Conservation (phyloP, 2,888 invertebrate genomes). For the Pyrocoelia pectoralis region DNA sequence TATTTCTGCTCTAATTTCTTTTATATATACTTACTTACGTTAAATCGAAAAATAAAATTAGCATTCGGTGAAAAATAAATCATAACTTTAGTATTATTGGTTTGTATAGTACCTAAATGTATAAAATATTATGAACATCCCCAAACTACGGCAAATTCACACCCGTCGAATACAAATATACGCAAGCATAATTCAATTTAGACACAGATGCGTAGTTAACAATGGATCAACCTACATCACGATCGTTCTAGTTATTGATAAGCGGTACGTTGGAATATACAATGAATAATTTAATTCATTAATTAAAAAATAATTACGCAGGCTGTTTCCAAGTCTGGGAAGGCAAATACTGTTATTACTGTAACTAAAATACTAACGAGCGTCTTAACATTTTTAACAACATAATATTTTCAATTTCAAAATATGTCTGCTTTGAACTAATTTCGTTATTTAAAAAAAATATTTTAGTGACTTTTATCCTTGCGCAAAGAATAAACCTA, state of each 20-base stretch:
- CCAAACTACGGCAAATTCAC: conserved; percentile 21
- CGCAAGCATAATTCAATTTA: conserved; percentile 36
- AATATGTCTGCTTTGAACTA: too few relatives aligned
- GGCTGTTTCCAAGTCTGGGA: neutral
- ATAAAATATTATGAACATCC: conserved; percentile 13
- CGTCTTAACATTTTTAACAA: too few relatives aligned
- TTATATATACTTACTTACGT: neutral
- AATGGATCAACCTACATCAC: conserved; percentile 30
- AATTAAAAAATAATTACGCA: neutral
- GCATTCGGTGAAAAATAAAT: neutral
- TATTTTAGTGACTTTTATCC: too few relatives aligned
- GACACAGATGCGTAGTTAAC: conserved; percentile 38
- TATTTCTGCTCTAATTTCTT: neutral
- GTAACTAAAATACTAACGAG: too few relatives aligned
- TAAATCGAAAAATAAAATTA: conserved; percentile 16
- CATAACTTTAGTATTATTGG: neutral
- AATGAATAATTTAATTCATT: conserved; percentile 1
- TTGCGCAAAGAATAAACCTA: too few relatives aligned
- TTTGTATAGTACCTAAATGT: conserved; percentile 1
- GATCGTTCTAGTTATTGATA: conserved; percentile 22
- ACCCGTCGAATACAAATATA: conserved; percentile 36
- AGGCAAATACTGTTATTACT: too few relatives aligned
- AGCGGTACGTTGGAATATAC: conserved; percentile 12
- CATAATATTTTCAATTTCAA: too few relatives aligned
- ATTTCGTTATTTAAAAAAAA: too few relatives aligned